Conservation (phyloP, 1,140 invertebrate genomes). For the Latrodectus geometricus region DNA sequence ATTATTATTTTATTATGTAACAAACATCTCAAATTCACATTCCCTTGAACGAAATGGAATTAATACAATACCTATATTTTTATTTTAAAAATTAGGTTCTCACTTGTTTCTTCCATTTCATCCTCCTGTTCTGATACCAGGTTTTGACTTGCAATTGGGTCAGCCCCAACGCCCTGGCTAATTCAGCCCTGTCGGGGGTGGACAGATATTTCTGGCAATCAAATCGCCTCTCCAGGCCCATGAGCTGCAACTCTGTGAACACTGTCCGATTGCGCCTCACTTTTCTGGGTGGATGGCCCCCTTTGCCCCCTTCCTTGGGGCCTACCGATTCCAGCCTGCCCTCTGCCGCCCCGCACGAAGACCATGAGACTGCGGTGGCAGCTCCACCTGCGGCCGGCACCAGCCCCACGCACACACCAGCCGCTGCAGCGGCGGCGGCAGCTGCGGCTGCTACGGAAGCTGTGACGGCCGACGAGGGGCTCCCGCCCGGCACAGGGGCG, state of each 20-base stretch:
- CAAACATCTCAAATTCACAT: too few relatives aligned
- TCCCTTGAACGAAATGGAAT: too few relatives aligned
- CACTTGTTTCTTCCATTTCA: constrained; percentile 96
- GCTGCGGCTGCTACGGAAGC: constrained; percentile 28
- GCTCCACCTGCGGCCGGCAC: constrained; percentile 19
- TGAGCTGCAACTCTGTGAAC: constrained; percentile 96
- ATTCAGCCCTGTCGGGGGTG: constrained; percentile 94
- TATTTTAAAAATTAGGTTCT: background rate
- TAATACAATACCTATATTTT: too few relatives aligned
- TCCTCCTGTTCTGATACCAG: constrained; percentile 97
- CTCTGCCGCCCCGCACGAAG: constrained; percentile 7
- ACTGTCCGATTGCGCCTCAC: constrained; percentile 80
- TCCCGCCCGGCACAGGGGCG: background rate
- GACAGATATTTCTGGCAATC: constrained; percentile 96
- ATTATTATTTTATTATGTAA: too few relatives aligned
- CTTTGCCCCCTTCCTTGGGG: constrained; percentile 4
- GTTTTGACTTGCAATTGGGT: constrained; percentile 91
- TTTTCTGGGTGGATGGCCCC: constrained; percentile 42
- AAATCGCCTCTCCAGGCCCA: constrained; percentile 94
- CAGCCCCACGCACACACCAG: constrained; percentile 31
- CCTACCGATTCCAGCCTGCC: background rate
- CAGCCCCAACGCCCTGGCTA: constrained; percentile 90
- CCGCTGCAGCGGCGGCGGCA: constrained; percentile 12
- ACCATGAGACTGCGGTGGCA: constrained; percentile 30
- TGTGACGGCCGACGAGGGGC: constrained; percentile 12